These are phyloP conservation scores for Erpetoichthys calabaricus DNA, from an alignment of 2,797 vertebrate species.

Conservation along the genomic window DNA sequence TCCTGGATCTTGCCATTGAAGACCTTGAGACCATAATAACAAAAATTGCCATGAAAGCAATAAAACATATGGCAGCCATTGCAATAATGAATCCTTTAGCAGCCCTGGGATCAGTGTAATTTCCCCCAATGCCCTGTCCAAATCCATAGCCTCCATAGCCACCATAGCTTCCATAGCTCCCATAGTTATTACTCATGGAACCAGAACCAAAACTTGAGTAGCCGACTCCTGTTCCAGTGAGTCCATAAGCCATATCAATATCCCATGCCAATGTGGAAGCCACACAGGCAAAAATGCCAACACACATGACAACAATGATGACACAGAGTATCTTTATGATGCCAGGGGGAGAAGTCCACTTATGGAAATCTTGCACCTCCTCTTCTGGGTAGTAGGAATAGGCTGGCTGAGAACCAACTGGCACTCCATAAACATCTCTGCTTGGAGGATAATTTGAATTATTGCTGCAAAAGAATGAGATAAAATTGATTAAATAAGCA, in stretches of 20 bases:
- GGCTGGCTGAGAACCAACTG: slow-evolving; percentile 40
- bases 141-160: slow-evolving; percentile 30
- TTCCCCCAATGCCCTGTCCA: slow-evolving; percentile 48
- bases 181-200: slow-evolving; percentile 14
- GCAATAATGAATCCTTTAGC: slow-evolving; percentile 74
- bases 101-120: slow-evolving; percentile 62
- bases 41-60: slow-evolving; percentile 52
- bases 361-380: slow-evolving; percentile 63
- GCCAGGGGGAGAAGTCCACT: slow-evolving; percentile 74
- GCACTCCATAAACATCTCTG: slow-evolving; percentile 46
- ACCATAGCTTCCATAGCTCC: slow-evolving; percentile 32
- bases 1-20: slow-evolving; percentile 45
- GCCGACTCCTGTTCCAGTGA: slow-evolving; percentile 31
- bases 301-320: slow-evolving; percentile 70
- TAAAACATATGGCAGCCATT: slow-evolving; percentile 65
- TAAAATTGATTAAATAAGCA: background rate
- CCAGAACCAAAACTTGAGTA: slow-evolving; percentile 19
- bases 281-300: slow-evolving; percentile 75
- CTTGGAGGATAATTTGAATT: slow-evolving; percentile 42
- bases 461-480: slow-evolving; percentile 27
- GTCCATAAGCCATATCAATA: slow-evolving; percentile 46
- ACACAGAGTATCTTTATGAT: slow-evolving; percentile 76
- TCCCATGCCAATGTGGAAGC: slow-evolving; percentile 80
- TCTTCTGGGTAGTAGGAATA: slow-evolving; percentile 62
- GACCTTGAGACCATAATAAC: slow-evolving; percentile 60